Evolutionary conservation across 1,140 invertebrate species (phyloP).

Genomic region (Cydia fagiglandana): DNA sequence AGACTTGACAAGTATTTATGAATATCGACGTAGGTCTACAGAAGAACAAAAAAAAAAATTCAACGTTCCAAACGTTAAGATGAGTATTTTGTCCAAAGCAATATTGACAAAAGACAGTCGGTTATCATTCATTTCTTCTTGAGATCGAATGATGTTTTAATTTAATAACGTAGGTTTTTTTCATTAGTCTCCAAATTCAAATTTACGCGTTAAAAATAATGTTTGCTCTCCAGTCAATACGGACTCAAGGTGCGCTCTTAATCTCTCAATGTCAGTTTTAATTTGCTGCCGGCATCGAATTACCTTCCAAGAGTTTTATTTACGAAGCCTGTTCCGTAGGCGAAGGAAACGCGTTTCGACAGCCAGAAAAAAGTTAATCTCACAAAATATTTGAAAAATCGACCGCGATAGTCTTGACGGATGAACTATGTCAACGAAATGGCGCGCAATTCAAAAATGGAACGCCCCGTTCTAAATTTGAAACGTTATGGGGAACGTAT

Average conservation of each 20-base stretch:
- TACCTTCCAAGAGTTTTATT: slow-evolving; percentile 74
- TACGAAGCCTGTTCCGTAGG: slow-evolving; percentile 57
- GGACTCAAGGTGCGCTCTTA: slow-evolving; percentile 66
- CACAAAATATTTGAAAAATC: slow-evolving; percentile 47
- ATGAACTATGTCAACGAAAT: slow-evolving; percentile 26
- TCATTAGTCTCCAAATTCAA: slow-evolving; percentile 33
- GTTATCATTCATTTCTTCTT: neutral
- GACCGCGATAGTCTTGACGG: slow-evolving; percentile 34
- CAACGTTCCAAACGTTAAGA: neutral
- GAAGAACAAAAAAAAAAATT: neutral
- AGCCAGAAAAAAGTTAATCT: slow-evolving; percentile 51
- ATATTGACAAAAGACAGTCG: slow-evolving; percentile 11
- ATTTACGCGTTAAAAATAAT: slow-evolving; percentile 52
- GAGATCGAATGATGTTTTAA: slow-evolving; percentile 29
- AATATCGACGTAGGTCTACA: neutral
- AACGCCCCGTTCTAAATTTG: neutral
- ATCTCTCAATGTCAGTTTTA: slow-evolving; percentile 77
- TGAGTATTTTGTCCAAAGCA: neutral
- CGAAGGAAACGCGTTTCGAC: slow-evolving; percentile 68
- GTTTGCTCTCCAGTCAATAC: slow-evolving; percentile 56
- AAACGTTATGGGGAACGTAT: slow-evolving; percentile 37
- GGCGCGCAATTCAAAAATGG: slow-evolving; percentile 4
- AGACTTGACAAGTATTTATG: too few species aligned
- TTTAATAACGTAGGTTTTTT: slow-evolving; percentile 31
- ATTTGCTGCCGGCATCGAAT: slow-evolving; percentile 72